A percentile compares a stretch with the other conserved stretches of the same genome.
Conservation (phyloP, 2,797 vertebrate species). For the Uromys caudimaculatus region DNA sequence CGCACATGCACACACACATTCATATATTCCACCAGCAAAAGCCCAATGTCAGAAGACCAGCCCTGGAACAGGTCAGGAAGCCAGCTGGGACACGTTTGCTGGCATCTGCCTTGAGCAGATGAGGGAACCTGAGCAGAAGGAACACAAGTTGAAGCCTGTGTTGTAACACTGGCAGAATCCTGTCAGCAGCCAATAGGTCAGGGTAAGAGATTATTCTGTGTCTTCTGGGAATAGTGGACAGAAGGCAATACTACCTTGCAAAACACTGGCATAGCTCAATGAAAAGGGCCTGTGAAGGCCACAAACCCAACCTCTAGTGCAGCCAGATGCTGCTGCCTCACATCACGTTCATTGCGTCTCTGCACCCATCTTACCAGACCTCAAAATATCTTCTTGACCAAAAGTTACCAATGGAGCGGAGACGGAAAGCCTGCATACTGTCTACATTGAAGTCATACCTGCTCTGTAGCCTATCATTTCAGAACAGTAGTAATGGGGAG, state of each 20-base stretch:
- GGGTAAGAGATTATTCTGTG: background rate
- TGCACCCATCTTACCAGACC: background rate
- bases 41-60: background rate
- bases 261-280: background rate
- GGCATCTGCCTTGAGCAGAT: background rate
- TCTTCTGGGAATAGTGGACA: fast-evolving
- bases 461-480: background rate
- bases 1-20: background rate
- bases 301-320: background rate
- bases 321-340: background rate
- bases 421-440: background rate
- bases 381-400: background rate
- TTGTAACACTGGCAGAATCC: background rate
- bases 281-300: background rate
- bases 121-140: background rate
- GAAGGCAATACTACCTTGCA: background rate
- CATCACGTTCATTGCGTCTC: background rate
- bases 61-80: background rate
- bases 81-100: background rate
- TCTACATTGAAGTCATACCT: background rate
- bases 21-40: background rate
- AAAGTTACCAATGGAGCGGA: background rate
- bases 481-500: background rate
- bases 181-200: background rate
- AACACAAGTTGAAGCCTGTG: background rate